Base-by-base conservation (phyloP, 2,888 invertebrate species). In the Sepiola atlantica region DNA sequence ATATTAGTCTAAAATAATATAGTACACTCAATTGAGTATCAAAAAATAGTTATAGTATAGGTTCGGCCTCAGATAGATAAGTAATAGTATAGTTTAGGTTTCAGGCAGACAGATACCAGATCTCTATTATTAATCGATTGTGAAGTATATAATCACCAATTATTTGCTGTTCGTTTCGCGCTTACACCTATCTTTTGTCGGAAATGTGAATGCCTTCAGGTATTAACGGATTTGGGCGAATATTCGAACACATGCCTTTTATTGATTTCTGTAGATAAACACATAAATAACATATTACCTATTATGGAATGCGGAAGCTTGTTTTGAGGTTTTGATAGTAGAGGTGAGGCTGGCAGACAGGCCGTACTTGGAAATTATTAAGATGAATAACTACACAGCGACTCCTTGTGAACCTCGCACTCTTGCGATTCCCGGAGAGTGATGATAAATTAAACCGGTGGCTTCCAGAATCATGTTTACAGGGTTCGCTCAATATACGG, bases 221-320 rank as follows among this genome's bases (percentile, higher is more conserved):
- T n/a, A n/a, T 77, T 77, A n/a, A 16, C 77, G 77, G 16, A 77
- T 77, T 77, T 16, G n/a, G 77, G n/a, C n/a, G n/a, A 77, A 16
- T 32, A n/a, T 77, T 16, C 77, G n/a, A 77, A 77, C n/a, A 77
- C 77, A 77, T 77, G 77, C n/a, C n/a, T 77, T 77, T 14, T 20
- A 77, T 77, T 77, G 77, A n/a, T 77, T 77, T 77, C 77, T 32
- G 4, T 3, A 77, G n/a, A n/a, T 77, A 16, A 77, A 77, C n/a
- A 77, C 77, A 77, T 77, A 77, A 77, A 77, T 77, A 77, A 77
- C 77, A 77, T 77, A 77, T 77, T 77, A 77, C 77, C n/a, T 45
- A 45, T 77, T 77, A 77, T n/a, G 77, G 77, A 77, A n/a, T 77
- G 77, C n/a, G 14, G 77, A 77, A n/a, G n/a, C n/a, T 77, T 77